Evolutionary conservation across 2,888 invertebrate genomes (phyloP).

Genomic region (Orthosia gracilis): DNA sequence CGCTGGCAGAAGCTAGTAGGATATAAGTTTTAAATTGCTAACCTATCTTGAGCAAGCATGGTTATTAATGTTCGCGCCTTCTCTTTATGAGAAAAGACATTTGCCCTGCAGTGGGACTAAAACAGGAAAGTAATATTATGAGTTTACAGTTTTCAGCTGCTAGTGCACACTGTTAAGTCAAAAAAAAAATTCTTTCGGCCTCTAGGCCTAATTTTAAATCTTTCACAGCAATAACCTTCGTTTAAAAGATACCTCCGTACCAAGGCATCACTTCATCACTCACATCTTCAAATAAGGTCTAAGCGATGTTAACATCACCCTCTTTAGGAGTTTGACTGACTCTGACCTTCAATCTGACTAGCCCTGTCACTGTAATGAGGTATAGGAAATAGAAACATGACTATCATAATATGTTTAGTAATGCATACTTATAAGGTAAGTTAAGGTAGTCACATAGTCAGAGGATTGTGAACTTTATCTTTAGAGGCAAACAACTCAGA

Average conservation of each 20-base stretch:
- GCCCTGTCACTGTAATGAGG: slow-evolving; percentile 19
- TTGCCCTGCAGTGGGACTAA: too few relatives aligned
- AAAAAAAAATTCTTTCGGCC: neutral
- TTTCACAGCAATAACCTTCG: too few relatives aligned
- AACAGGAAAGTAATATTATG: too few relatives aligned
- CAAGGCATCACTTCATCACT: neutral
- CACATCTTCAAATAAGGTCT: neutral
- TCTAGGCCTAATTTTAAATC: neutral
- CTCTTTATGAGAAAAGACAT: too few relatives aligned
- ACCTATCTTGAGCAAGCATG: too few relatives aligned
- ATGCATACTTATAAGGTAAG: neutral
- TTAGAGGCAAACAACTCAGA: neutral
- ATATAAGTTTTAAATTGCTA: too few relatives aligned
- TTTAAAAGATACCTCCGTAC: too few relatives aligned
- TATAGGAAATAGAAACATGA: neutral
- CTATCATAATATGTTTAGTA: neutral
- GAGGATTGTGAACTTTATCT: neutral
- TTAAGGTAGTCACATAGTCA: neutral
- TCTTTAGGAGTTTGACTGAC: slow-evolving; percentile 27
- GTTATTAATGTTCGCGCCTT: too few relatives aligned
- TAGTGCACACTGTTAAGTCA: too few relatives aligned
- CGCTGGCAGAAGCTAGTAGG: too few relatives aligned
- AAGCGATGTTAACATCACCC: neutral
- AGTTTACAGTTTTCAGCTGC: too few relatives aligned
- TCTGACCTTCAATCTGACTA: slow-evolving; percentile 8